Percentiles rank a stretch among this genome's conserved stretches.
phyloP scores from a whole-genome alignment of 2,797 vertebrate genomes.

The Parauchenoglanis ngamensis region DNA sequence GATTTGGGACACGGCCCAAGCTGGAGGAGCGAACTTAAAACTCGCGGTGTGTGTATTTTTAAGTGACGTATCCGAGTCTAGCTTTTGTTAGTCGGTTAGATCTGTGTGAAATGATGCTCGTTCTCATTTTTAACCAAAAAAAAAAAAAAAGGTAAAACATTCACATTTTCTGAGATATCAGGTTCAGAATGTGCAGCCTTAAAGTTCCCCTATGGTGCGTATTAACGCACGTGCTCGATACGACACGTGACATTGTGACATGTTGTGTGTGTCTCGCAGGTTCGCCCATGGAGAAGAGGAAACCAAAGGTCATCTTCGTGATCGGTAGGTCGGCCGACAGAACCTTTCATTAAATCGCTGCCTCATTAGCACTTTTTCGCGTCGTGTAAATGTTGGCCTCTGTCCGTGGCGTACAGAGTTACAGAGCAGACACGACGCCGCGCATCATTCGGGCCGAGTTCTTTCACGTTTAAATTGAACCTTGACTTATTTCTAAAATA shows the following conservation, averaged over 20 bases:
- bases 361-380: not conserved
- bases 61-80: not conserved
- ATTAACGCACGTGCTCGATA: not conserved
- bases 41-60: not conserved
- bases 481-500: not conserved
- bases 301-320: constrained; percentile 90
- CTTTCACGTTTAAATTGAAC: too few relatives aligned
- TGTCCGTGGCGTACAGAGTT: not conserved
- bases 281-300: constrained; percentile 82
- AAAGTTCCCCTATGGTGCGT: not conserved
- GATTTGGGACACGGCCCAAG: not conserved
- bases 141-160: not conserved
- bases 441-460: not conserved
- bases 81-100: not conserved
- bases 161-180: not conserved
- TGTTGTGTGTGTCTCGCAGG: constrained; percentile 55
- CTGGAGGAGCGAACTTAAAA: too few relatives aligned
- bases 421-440: not conserved
- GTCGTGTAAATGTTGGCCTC: not conserved
- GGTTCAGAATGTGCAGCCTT: not conserved
- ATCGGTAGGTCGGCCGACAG: constrained; percentile 79
- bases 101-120: not conserved
- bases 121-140: too few relatives aligned
- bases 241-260: not conserved
- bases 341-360: constrained; percentile 1